Evolutionary conservation across 2,113 vertebrate species (phyloP).

Genomic region (Narcine bancroftii): DNA sequence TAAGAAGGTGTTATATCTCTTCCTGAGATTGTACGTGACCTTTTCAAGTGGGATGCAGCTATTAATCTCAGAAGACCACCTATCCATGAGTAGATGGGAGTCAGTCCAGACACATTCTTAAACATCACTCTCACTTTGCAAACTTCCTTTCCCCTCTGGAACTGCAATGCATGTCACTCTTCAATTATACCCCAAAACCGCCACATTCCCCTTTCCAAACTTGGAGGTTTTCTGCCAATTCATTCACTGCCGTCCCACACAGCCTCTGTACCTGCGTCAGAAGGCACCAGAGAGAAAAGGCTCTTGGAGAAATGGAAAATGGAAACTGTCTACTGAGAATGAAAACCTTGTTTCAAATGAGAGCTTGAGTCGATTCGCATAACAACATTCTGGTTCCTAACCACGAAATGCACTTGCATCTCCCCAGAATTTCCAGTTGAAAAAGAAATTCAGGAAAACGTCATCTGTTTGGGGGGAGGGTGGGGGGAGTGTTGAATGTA

Average conservation of each 20-base stretch:
- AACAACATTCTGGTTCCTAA: conserved; percentile 19
- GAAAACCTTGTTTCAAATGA: not conserved
- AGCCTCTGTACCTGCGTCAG: not conserved
- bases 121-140: not conserved
- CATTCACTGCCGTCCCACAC: not conserved
- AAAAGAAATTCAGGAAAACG: not conserved
- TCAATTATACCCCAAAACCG: not conserved
- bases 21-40: too few relatives aligned
- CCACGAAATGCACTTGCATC: not conserved
- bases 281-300: too few relatives aligned
- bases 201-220: not conserved
- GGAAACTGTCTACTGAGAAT: not conserved
- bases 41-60: too few relatives aligned
- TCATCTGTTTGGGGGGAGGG: too few relatives aligned
- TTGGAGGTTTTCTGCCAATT: not conserved
- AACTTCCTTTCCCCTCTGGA: not conserved
- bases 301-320: not conserved
- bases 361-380: not conserved
- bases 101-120: too few relatives aligned
- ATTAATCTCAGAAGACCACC: too few relatives aligned
- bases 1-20: too few relatives aligned
- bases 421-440: not conserved
- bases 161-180: not conserved
- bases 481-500: too few relatives aligned
- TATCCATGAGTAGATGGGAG: too few relatives aligned